Base-by-base conservation (phyloP, 2,888 invertebrate species). In the Agrotis segetum region DNA sequence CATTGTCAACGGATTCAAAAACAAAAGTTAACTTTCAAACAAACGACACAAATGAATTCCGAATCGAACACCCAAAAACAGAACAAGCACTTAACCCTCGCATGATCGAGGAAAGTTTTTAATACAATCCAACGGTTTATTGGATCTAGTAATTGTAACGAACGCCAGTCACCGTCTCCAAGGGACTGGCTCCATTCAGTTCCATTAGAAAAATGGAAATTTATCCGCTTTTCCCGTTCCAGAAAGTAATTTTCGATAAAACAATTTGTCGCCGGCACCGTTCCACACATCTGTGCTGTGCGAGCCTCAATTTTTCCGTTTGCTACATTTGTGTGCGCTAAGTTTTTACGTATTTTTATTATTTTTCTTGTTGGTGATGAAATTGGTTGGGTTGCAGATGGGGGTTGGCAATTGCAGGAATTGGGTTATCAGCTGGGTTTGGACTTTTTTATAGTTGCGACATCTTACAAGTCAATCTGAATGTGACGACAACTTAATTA, bases 231-330 rank as follows among this genome's bases (percentile, higher is more conserved):
- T 83, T 71, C 75, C 82, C 84, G 88, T 89, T 86, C 87, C 88
- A 86, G 90, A 94, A 95, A 94, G 95, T 95, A 94, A 96, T 96
- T 95, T 95, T 95, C 95, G 94, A 95, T 95, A 95, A 94, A 95
- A 95, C 95, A 96, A 95, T 96, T 96, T 95, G 94, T 95, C 95
- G 91, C 86, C 79, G 87, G 84, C 89, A 90, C 90, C 92, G 92
- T 95, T 95, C 88, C 89, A 90, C 92, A 91, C 95, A 95, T 95
- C 95, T 95, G 96, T 89, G 95, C 88, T 86, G 88, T 87, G 88
- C 88, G 83, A 77, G 85, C 87, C 86, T 87, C 89, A 86, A 89
- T 91, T 91, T 92, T 89, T 88, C 89, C 85, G 47, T 55, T 74
- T 72, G 60, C 67, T 82, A 73, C 71, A 71, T 70, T 75, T 73